phyloP scores from a whole-genome alignment of 2,888 invertebrate species.

The Zygaena filipendulae region DNA sequence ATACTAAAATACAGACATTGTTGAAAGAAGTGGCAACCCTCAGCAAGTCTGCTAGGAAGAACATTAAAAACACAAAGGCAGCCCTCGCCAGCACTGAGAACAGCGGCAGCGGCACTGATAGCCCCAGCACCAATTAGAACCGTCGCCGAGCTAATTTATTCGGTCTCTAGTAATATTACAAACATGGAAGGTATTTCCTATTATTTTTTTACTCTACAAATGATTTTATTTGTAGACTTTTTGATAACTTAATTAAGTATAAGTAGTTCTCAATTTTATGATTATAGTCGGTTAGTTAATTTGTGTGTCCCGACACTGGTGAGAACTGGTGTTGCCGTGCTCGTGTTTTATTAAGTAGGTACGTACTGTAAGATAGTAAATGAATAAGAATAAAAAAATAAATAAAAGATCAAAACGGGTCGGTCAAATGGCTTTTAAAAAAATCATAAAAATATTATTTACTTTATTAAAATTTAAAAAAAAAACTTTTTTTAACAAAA shows the following conservation, averaged over 20 bases:
- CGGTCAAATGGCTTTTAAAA: too few relatives aligned
- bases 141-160: conserved; percentile 1
- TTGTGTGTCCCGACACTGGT: too few relatives aligned
- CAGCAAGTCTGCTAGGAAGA: conserved; percentile 79
- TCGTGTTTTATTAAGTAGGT: too few relatives aligned
- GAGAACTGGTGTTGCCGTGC: too few relatives aligned
- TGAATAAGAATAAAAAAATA: too few relatives aligned
- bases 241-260: conserved; percentile 45
- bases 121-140: conserved; percentile 73
- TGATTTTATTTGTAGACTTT: conserved; percentile 61
- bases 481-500: too few relatives aligned
- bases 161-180: conserved; percentile 19
- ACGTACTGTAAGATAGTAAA: too few relatives aligned
- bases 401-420: too few relatives aligned
- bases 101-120: conserved; percentile 85
- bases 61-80: conserved; percentile 62
- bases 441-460: too few relatives aligned
- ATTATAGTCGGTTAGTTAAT: too few relatives aligned
- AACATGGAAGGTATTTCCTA: conserved; percentile 44
- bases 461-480: too few relatives aligned
- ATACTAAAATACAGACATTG: conserved; percentile 81
- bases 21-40: conserved; percentile 88
- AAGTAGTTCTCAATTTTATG: conserved; percentile 51
- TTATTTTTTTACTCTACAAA: conserved; percentile 68
- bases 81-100: conserved; percentile 62